Conservation (phyloP, 2,797 vertebrate species). For the Vireo griseus region DNA sequence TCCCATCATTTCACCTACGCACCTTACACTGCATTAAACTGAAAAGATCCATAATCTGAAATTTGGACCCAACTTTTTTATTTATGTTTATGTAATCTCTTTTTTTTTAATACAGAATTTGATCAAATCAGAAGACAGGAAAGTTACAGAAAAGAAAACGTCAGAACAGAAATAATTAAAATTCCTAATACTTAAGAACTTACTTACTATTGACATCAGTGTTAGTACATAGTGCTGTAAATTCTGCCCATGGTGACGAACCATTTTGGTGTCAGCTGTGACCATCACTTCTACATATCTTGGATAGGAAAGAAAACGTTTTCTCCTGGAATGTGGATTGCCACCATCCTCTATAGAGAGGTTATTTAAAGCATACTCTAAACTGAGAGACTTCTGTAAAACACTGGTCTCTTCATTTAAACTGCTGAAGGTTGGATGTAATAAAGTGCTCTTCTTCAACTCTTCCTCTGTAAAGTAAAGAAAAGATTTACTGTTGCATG, state of each 20-base stretch:
- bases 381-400: conserved; percentile 67
- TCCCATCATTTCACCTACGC: neutral
- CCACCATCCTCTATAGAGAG: conserved; percentile 35
- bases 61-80: neutral
- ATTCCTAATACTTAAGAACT: neutral
- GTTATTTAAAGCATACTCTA: conserved; percentile 51
- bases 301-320: conserved; percentile 94
- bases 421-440: conserved; percentile 59
- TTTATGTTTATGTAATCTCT: neutral
- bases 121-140: neutral
- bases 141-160: neutral
- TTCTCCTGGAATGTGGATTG: conserved; percentile 76
- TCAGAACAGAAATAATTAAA: neutral
- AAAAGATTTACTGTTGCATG: neutral
- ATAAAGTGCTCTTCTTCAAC: conserved; percentile 61
- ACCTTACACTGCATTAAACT: neutral
- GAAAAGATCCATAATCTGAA: neutral
- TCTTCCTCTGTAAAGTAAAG: conserved; percentile 71
- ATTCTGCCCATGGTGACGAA: conserved; percentile 86
- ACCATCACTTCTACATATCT: conserved; percentile 98
- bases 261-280: conserved; percentile 92
- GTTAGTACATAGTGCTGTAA: conserved; percentile 95
- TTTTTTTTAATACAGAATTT: neutral
- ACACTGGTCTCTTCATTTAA: conserved; percentile 73
- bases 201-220: conserved; percentile 99